Base-by-base conservation (phyloP, 2,888 invertebrate genomes). In the Ferdinandea cuprea region DNA sequence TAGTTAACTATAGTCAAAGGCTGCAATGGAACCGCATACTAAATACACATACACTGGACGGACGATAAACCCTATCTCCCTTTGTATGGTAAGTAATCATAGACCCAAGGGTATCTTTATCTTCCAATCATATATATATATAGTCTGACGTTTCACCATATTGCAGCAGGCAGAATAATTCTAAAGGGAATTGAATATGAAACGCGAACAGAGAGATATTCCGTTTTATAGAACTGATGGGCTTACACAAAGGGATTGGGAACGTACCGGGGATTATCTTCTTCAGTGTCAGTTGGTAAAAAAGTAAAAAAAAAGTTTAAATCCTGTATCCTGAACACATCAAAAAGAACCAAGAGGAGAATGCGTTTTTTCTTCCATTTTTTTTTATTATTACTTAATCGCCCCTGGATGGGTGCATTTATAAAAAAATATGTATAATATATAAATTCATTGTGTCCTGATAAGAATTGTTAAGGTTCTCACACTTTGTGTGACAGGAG, bases 151-250 rank as follows among this genome's bases (percentile, higher is more conserved):
- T 30, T 46, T 28, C 28, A 63, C 35, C n/a, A 28, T 37, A 19
- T 17, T 42, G 11, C 28, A 54, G 4, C 42, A 28, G 58, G 52
- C 13, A 13, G 40, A 30, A 73, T 73, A 68, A 61, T 66, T 68
- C 66, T 61, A 48, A 79, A 74, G 61, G 58, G 61, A 79, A 74
- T 79, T 79, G 61, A 79, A 79, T 63, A 44, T 78, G 73, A 66
- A 72, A 66, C 65, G 58, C 65, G 72, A 65, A 48, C 21, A n/a
- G n/a, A 35, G 52, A 61, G 32, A 50, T 65, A 65, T 48, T 19
- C 50, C 50, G 19, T 54, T 78, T 59, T 35, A 28, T 40, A 35
- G 13, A 52, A 48, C 56, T 66, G 65, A 56, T 52, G 61, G 58
- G 6, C 11, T n/a, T 46, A 32, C 52, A 59, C 65, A 73, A 61